phyloP scores from a whole-genome alignment of 2,888 invertebrate species.

The Criorhina ranunculi region DNA sequence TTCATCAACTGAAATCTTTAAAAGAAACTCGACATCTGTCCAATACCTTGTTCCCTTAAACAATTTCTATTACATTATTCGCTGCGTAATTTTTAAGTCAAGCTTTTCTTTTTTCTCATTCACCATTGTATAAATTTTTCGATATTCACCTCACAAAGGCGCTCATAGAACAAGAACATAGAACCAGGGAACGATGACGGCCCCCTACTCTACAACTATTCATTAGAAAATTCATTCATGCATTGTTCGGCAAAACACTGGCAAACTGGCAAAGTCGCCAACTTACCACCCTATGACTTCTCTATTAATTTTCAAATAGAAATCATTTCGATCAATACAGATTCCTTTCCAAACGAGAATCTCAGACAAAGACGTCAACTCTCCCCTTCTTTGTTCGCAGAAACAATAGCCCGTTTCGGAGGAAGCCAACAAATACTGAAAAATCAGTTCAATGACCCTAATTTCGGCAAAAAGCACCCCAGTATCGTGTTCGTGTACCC shows the following conservation, averaged over 20 bases:
- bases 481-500: slow-evolving; percentile 23
- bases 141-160: slow-evolving; percentile 38
- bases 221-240: slow-evolving; percentile 46
- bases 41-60: neutral
- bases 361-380: slow-evolving; percentile 53
- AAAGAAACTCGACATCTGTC: slow-evolving; percentile 2
- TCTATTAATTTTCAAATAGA: slow-evolving; percentile 70
- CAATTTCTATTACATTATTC: neutral
- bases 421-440: slow-evolving; percentile 33
- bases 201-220: slow-evolving; percentile 41
- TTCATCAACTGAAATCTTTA: neutral
- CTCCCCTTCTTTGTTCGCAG: slow-evolving; percentile 42
- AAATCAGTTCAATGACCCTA: slow-evolving; percentile 70
- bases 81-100: slow-evolving; percentile 1
- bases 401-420: slow-evolving; percentile 53
- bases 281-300: slow-evolving; percentile 46
- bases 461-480: slow-evolving; percentile 52
- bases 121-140: slow-evolving; percentile 12
- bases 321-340: slow-evolving; percentile 67
- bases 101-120: slow-evolving; percentile 24
- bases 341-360: slow-evolving; percentile 42
- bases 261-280: slow-evolving; percentile 48
- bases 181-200: slow-evolving; percentile 18
- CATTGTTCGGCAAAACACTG: slow-evolving; percentile 35
- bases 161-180: neutral